Evolutionary conservation across 2,888 invertebrate species (phyloP).

Genomic region (Margaritifera margaritifera): DNA sequence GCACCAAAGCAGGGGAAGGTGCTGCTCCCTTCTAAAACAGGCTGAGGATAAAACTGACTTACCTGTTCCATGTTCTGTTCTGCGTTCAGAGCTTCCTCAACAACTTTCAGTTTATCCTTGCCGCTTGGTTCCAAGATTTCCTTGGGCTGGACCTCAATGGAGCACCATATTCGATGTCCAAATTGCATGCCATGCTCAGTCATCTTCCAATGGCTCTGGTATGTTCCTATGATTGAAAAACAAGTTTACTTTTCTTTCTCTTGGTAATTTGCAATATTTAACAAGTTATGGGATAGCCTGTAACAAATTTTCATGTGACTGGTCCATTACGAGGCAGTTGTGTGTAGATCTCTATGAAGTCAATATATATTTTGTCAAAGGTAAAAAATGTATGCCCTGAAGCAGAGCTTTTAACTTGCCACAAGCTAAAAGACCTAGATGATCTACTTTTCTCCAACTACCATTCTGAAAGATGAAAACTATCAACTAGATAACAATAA

Average conservation of each 20-base stretch:
- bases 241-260: not conserved
- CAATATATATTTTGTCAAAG: too few relatives aligned
- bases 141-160: constrained; percentile 59
- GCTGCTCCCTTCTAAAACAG: not conserved
- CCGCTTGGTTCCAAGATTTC: constrained; percentile 46
- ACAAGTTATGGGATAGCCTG: too few relatives aligned
- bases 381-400: constrained; percentile 9
- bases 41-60: not conserved
- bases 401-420: not conserved
- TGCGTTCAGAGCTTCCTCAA: constrained; percentile 15
- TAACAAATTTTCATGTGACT: too few relatives aligned
- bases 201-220: constrained; percentile 71
- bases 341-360: too few relatives aligned
- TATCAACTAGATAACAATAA: not conserved
- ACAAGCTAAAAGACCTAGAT: constrained; percentile 1
- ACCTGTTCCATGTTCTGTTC: constrained; percentile 17
- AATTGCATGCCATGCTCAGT: constrained; percentile 62
- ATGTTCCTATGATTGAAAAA: constrained; percentile 42
- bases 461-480: not conserved
- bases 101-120: constrained; percentile 38
- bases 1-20: too few relatives aligned
- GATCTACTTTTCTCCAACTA: not conserved
- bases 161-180: constrained; percentile 71
- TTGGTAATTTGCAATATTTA: too few relatives aligned
- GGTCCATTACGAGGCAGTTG: too few relatives aligned